phyloP scores from a whole-genome alignment of 2,797 vertebrate species.

The Pseudocheirus occidentalis region DNA sequence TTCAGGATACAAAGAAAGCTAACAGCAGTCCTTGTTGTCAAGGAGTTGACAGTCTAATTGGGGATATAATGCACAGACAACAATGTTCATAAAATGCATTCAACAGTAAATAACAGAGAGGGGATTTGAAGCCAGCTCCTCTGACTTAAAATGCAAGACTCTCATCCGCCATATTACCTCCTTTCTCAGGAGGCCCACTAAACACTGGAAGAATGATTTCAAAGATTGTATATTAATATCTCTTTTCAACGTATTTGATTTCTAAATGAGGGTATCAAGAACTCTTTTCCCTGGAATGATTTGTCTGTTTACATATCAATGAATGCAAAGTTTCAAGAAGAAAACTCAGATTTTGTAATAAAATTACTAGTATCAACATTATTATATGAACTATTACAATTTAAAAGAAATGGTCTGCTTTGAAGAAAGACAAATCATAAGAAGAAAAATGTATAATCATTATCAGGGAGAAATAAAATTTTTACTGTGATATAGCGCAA shows the following conservation, averaged over 20 bases:
- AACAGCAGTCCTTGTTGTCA: not conserved
- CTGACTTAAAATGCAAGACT: not conserved
- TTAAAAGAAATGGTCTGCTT: constrained; percentile 47
- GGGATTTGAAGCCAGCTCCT: not conserved
- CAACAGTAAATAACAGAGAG: not conserved
- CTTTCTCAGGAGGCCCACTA: constrained; percentile 15
- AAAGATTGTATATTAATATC: constrained; percentile 49
- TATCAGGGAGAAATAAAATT: constrained; percentile 39
- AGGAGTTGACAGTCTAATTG: not conserved
- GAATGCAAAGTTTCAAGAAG: constrained; percentile 52
- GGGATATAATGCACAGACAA: not conserved
- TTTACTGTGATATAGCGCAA: constrained; percentile 31
- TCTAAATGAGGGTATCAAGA: constrained; percentile 58
- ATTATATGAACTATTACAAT: constrained; percentile 8
- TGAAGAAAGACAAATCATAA: constrained; percentile 55
- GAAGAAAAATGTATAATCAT: constrained; percentile 54
- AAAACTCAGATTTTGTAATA: not conserved
- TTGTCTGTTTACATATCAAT: constrained; percentile 62
- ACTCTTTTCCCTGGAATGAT: constrained; percentile 60
- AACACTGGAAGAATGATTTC: constrained; percentile 28
- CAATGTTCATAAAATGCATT: not conserved
- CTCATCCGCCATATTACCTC: not conserved
- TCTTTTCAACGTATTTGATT: constrained; percentile 59
- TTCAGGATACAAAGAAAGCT: not conserved
- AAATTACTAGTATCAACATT: not conserved